Evolutionary conservation across 2,888 invertebrate genomes (phyloP).

Genomic region (Nineta flava): DNA sequence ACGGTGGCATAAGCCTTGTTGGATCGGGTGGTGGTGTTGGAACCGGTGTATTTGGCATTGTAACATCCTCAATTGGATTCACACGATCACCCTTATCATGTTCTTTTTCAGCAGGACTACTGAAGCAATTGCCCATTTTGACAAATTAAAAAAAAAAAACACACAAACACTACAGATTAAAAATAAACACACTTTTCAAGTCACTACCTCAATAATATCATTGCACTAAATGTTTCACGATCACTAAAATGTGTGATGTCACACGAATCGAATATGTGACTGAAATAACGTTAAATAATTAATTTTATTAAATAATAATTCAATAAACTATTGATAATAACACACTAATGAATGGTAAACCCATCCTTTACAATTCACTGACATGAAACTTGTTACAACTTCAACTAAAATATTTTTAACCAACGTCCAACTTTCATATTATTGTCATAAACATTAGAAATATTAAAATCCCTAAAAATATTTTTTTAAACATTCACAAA

Average conservation of each 20-base stretch:
- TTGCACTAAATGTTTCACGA: background rate
- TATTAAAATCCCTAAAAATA: too few species aligned
- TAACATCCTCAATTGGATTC: conserved; percentile 25
- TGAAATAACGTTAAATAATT: background rate
- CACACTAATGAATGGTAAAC: too few species aligned
- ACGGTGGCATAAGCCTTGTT: conserved; percentile 40
- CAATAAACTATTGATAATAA: too few species aligned
- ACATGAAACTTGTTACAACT: too few species aligned
- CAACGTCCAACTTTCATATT: too few species aligned
- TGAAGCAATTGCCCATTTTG: conserved; percentile 77
- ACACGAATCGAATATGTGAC: background rate
- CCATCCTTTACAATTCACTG: too few species aligned
- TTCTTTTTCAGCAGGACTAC: conserved; percentile 48
- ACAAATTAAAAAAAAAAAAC: conserved; percentile 3
- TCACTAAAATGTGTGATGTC: background rate
- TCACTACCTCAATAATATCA: conserved; percentile 12
- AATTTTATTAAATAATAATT: too few species aligned
- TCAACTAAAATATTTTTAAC: too few species aligned
- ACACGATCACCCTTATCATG: conserved; percentile 21
- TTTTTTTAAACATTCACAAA: too few species aligned
- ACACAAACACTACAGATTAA: conserved; percentile 8
- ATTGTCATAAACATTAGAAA: too few species aligned
- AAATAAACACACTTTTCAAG: conserved; percentile 3
- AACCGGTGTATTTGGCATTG: conserved; percentile 43
- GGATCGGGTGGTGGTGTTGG: conserved; percentile 60